Evolutionary conservation across 2,797 vertebrate genomes (phyloP).

Genomic region (Leucoraja ocellata): DNA sequence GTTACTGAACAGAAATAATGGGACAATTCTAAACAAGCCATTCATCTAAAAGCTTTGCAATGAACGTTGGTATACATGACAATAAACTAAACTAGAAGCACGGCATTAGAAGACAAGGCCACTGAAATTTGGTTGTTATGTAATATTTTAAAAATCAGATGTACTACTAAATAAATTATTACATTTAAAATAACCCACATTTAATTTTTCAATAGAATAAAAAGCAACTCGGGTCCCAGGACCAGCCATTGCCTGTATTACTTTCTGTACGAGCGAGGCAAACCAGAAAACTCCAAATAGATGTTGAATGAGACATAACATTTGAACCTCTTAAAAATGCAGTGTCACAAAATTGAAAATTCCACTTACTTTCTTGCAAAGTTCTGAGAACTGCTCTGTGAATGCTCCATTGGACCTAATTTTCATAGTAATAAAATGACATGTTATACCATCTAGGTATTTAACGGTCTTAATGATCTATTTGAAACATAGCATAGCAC

Average conservation of each 20-base stretch:
- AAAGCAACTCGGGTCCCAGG: neutral
- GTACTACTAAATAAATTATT: neutral
- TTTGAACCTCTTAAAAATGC: neutral
- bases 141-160: neutral
- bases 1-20: neutral
- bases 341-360: conserved; percentile 23
- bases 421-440: conserved; percentile 27
- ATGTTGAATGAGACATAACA: conserved; percentile 16
- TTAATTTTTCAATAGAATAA: neutral
- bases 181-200: neutral
- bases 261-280: conserved; percentile 18
- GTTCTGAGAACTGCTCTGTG: conserved; percentile 29
- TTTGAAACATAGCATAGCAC: conserved; percentile 1
- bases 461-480: neutral
- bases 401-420: conserved; percentile 26
- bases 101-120: neutral
- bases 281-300: conserved; percentile 21
- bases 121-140: neutral
- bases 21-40: neutral
- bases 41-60: neutral
- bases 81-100: neutral
- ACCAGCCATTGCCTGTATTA: conserved; percentile 6
- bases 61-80: no score
- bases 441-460: conserved; percentile 16
- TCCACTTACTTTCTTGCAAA: conserved; percentile 34